Evolutionary conservation across 2,113 vertebrate species (phyloP), one percentile per base, ranked within the genome.

Genomic region (Silurus glanis): DNA sequence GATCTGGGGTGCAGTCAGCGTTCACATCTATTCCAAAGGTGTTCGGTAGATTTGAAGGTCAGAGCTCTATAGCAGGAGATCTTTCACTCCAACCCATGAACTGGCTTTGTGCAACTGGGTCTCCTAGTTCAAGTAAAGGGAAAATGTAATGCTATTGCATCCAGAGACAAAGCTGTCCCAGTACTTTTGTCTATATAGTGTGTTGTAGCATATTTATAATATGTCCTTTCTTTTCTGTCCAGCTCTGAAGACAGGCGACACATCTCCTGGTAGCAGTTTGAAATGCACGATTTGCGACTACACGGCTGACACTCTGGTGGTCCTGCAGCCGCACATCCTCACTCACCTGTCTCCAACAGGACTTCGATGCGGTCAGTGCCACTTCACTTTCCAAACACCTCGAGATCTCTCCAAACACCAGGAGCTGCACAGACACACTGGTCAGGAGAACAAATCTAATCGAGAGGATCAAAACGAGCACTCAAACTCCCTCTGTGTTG

Each of bases 241-340:
- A 97, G 96, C 95, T 93, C 94, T 97, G 88, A 96, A 96, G 93
- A 93, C 96, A 92, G 96, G 96, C 91, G 96, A 96, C 86, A 94
- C 96, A 9, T 94, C 95, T 0, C 90, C 96, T 0, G 95, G 96
- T 78, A 93, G 95, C 82, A 95, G 93, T 88, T 93, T 97, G 89
- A 97, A 97, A 91, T 97, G 96, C 93, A 97, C 96, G 53, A 95
- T 97, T 92, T 97, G 96, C 91, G 96, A 94, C 94, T 96, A 95
- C 92, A 95, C 94, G 3, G 96, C 96, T 67, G 96, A 97, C 87
- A 96, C 96, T 0, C 95, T 96, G 90, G 94, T 96, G 92, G 94
- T 93, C 90, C 96, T 97, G 89, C 96, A 97, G 92, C 96, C 96
- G 88, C 96, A 97, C 93, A 94, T 97, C 92, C 96, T 97, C 89